Conservation (phyloP, 2,113 vertebrate species). For the Pangasianodon hypophthalmus region DNA sequence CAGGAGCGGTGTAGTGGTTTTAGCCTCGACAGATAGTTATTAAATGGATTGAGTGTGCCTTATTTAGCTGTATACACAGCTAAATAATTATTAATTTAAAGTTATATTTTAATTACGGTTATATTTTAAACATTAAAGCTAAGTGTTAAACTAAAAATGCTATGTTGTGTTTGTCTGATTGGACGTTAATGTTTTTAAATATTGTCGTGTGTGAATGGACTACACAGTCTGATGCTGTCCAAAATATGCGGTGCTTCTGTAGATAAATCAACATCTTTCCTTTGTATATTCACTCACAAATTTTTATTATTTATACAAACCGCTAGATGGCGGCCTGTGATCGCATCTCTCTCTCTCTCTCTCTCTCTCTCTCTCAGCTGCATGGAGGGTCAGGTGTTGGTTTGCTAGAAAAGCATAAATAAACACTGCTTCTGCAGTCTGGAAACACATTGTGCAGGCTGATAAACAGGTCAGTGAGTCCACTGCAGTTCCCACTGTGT, state of each 20-base stretch:
- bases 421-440: conserved; percentile 36
- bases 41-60: not conserved
- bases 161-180: not conserved
- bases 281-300: not conserved
- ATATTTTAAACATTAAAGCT: not conserved
- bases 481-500: not conserved
- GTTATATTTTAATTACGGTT: not conserved
- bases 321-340: conserved; percentile 42
- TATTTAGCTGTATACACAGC: not conserved
- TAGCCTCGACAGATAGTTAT: not conserved
- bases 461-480: conserved; percentile 18
- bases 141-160: not conserved
- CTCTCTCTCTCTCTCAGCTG: not conserved
- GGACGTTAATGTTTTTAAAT: not conserved
- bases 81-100: not conserved
- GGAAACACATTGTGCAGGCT: conserved; percentile 9
- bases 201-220: not conserved
- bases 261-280: not conserved
- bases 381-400: not conserved
- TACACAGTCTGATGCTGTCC: not conserved
- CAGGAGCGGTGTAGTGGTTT: not conserved
- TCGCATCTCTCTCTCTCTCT: not conserved
- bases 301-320: not conserved
- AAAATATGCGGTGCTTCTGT: not conserved
- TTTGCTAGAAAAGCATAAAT: conserved; percentile 42